These are phyloP conservation scores for Chiloscyllium punctatum DNA, from an alignment of 2,797 vertebrate genomes.

Conservation along the genomic window DNA sequence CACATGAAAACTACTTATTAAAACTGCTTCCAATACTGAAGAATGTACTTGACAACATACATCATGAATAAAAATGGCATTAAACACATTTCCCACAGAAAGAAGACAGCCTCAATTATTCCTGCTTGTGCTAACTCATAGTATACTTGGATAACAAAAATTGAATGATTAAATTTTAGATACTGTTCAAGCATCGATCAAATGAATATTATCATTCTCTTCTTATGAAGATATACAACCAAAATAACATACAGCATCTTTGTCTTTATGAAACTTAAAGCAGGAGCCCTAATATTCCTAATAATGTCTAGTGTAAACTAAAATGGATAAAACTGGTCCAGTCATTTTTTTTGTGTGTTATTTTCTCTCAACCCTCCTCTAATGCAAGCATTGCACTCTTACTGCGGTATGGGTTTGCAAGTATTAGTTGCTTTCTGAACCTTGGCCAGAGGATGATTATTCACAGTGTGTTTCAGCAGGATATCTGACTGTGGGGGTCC, in stretches of 20 bases:
- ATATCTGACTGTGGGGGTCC: neutral
- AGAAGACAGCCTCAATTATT: neutral
- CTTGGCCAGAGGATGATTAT: neutral
- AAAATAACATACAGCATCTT: neutral
- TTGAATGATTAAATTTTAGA: neutral
- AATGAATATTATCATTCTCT: neutral
- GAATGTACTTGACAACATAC: constrained; percentile 16
- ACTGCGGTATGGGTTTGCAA: neutral
- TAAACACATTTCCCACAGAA: neutral
- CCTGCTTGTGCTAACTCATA: neutral
- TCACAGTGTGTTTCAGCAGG: neutral
- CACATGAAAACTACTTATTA: neutral
- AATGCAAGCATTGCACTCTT: neutral
- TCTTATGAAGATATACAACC: neutral
- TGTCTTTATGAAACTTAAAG: neutral
- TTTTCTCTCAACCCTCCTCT: neutral
- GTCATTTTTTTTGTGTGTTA: neutral
- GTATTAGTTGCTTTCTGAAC: neutral
- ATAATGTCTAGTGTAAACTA: neutral
- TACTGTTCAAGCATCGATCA: neutral
- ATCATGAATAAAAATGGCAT: neutral
- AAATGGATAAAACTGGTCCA: neutral
- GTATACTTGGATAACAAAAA: neutral
- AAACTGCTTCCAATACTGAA: neutral
- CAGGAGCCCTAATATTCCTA: neutral